Base-by-base conservation (phyloP, 1,140 invertebrate genomes). In the Belonocnema kinseyi region DNA sequence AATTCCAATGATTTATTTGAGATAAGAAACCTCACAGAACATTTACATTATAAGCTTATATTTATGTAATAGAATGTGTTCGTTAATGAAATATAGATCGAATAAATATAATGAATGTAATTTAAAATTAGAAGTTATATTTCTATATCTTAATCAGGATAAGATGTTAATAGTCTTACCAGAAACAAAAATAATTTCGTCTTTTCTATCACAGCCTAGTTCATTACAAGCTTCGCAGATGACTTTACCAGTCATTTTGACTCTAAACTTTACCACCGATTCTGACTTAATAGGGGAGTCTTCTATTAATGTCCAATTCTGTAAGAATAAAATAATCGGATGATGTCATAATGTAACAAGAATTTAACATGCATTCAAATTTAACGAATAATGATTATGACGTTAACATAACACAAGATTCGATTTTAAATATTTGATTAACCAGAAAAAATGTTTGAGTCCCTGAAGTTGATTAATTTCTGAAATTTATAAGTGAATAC, bases 181-280 rank as follows among this genome's bases (percentile, higher is more conserved):
- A 7, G 86, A 85, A 16, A 89, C 83, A 5, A 88, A 80, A 66
- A 89, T 72, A n/a, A 74, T 78, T 12, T 83, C 81, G 0, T 61
- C 80, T 0, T 56, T 74, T 13, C 61, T 75, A 50, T 86, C 86
- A 70, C 87, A 88, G 3, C 81, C 88, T 40, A 78, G 52, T 0
- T 7, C 6, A 52, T 90, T 90, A 16, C 88, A 88, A 3, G 87
- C 81, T 0, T 52, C 77, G 50, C 88, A 89, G 13, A 74, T 88
- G 16, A 90, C 53, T 52, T 52, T 54, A 3, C 88, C 89, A 12
- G 84, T 85, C 75, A 78, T 76, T 16, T 86, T 74, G 0, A 85
- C 75, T 6, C 6, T 73, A 53, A 82, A 78, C 21, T 53, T 73
- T 6, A 78, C 82, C 2, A 12, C 77, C 0, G 85, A 87, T 50